Percentiles rank a stretch among this genome's conserved stretches.
These are phyloP conservation scores for Muscicapa adusta DNA, from an alignment of 2,113 vertebrate species.

Conservation along the genomic window DNA sequence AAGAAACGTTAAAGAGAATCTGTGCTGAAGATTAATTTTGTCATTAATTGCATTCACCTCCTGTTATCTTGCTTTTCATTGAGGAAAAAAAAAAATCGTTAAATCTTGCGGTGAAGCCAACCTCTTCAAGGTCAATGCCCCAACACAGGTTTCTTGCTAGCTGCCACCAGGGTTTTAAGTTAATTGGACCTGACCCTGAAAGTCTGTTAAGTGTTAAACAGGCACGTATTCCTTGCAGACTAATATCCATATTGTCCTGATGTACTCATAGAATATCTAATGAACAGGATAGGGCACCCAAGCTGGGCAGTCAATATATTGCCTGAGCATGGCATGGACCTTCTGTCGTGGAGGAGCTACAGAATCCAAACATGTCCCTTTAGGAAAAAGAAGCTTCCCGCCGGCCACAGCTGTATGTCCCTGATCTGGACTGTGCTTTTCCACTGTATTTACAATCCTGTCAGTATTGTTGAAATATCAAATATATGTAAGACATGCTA, in stretches of 20 bases:
- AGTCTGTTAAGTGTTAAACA: neutral
- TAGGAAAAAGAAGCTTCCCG: neutral
- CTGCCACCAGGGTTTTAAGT: neutral
- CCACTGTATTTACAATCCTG: neutral
- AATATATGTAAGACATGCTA: neutral
- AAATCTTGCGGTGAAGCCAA: neutral
- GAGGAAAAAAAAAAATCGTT: rapidly evolving
- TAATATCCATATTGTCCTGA: neutral
- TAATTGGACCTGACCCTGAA: neutral
- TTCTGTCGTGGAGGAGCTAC: rapidly evolving
- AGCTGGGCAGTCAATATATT: neutral
- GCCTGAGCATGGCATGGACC: neutral
- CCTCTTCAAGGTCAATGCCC: neutral
- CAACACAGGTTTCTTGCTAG: neutral
- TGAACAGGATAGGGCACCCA: neutral
- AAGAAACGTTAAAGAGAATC: neutral
- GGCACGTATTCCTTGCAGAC: neutral
- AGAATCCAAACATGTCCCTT: neutral
- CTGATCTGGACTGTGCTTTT: neutral
- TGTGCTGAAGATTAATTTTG: neutral
- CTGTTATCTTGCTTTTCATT: neutral
- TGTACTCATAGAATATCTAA: neutral
- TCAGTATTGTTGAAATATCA: neutral
- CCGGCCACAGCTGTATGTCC: neutral
- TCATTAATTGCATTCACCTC: neutral